Base-by-base conservation (phyloP, 2,113 vertebrate species). In the Toxostoma redivivum region DNA sequence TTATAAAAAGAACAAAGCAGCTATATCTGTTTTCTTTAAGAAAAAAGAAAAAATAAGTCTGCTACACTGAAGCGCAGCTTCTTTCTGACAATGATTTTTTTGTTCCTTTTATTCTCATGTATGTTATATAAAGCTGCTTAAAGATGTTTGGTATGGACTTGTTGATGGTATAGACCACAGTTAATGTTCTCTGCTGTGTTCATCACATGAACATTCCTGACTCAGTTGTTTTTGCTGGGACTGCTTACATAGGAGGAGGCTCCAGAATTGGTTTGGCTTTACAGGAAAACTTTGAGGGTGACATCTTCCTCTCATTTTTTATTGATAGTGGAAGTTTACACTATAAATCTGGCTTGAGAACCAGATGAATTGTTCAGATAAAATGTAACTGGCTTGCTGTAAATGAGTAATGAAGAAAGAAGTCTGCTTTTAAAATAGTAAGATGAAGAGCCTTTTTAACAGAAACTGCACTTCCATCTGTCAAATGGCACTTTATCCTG, bases 271-370 rank as follows among this genome's bases (percentile, higher is more conserved):
- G 5, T 82, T 86, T 85, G 21, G 37, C 37, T 94, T 90, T 94
- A 73, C 21, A 45, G 47, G 66, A 45, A 56, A 89, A 61, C 35
- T 44, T 23, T 0, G 38, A 48, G 51, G 62, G 44, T 53, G 40
- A 51, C 79, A 74, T 73, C 54, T 83, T 88, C 78, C 56, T 66
- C 38, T 18, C 33, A 11, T n/a, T 82, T 87, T 92, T 84, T 86
- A 56, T 90, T 86, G 24, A 48, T 56, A 2, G 51, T 95, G 44
- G 81, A 76, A 85, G 60, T 92, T 77, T 93, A 65, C 48, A 5
- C 70, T 53, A 35, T 82, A 91, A 95, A 97, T 96, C 94, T 89
- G 91, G 79, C 71, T 97, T 47, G 86, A 93, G 85, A 95, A 60
- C 15, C 66, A 88, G 95, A 97, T 91, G 86, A 92, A 86, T 82